Base-by-base conservation (phyloP, 1,140 invertebrate genomes). In the Listronotus bonariensis region DNA sequence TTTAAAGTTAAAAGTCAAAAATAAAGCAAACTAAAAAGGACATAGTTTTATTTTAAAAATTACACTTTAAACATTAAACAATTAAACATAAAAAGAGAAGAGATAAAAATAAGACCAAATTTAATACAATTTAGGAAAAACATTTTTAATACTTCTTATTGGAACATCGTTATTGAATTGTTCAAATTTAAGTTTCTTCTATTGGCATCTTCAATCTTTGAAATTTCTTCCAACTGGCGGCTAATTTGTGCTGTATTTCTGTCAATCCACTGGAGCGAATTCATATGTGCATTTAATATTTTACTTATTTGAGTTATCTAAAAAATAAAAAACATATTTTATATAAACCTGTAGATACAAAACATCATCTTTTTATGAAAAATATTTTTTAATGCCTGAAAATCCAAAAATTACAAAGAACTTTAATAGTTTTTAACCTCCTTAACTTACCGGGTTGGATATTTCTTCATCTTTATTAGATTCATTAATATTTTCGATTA, bases 271-370 rank as follows among this genome's bases (percentile, higher is more conserved):
- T 97, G 93, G 69, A 98, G 82, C 0, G 93, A 95, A 64, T 95
- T 95, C 89, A 97, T 97, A 74, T 98, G 96, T 0, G 95, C 93
- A 79, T 97, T 98, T 0, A 98, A 81, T 69, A 98, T 96, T 70
- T 92, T 91, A 2, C 93, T 89, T 68, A 98, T 93, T 81, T 96
- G 93, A 8, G 92, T 88, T 46, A 96, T 89, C 85, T 91, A 79
- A 82, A 82, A 72, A 57, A 70, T 67, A 73, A 67, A 26, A 3
- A 26, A 26, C 5, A 26, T 26, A 26, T 26, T 26, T 26, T 3
- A 26, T 3, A 26, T 26, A 26, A 26, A 26, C 20, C 20, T 26
- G 5, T 26, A 3, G 20, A 1, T 26, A 26, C 5, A 26, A 5
- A 1, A 26, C 1, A 3, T 26, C 5, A 26, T 26, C 5, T 26